Evolutionary conservation across 1,140 invertebrate genomes (phyloP), one percentile per base, ranked within the genome.

Genomic region (Daktulosphaira vitifoliae): DNA sequence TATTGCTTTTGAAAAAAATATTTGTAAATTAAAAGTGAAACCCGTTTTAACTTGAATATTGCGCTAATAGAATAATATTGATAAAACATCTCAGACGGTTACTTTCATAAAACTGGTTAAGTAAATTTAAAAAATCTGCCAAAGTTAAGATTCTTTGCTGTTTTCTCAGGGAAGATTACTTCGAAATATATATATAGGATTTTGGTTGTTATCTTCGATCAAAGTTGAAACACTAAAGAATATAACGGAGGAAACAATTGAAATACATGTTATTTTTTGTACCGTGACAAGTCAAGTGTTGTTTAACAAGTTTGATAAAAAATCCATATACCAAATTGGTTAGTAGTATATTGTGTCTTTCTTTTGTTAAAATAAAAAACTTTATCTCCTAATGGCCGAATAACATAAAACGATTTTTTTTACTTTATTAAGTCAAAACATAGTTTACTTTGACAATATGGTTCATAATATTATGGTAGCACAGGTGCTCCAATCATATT

Each of bases 241-340:
- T 11, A 33, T 33, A 33, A 11, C 11, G 5, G 29, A 5, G 42
- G 42, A 44, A 59, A 59, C 53, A 56, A 44, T 59, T 22, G 23
- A 33, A 38, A 33, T 20, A 54, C 20, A 59, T 38, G 39, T 26
- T 15, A 42, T 59, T 59, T 44, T n/a, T 11, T 8, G 22, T 42
- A 13, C 11, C 11, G 29, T n/a, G n/a, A n/a, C n/a, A 54, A 38
- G 52, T 59, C 53, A 59, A 59, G 53, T 59, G 53, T 42, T 44
- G 38, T 59, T 59, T 42, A 59, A 59, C 53, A 38, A 59, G 53
- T 59, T 59, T 15, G 42, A 22, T n/a, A 26, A 44, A 44, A 44
- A 42, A 59, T 42, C 20, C 39, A 44, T 44, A 38, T 38, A n/a
- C 23, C 37, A 44, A 59, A 59, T 44, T 20, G 53, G 5, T 26